Conservation (phyloP, 2,797 vertebrate genomes). For the Rousettus madagascariensis region DNA sequence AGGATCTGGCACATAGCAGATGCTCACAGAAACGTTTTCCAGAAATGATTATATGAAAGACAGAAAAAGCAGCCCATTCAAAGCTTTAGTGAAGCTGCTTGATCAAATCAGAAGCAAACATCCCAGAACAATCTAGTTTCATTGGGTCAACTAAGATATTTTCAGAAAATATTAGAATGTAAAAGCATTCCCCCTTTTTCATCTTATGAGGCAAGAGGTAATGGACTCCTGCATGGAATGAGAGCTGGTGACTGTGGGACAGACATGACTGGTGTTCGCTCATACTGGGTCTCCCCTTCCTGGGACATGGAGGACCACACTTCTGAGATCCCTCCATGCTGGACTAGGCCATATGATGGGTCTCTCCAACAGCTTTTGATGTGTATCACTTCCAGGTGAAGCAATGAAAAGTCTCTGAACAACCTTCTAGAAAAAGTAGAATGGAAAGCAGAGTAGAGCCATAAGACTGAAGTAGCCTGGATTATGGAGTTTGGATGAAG, state of each 20-base stretch:
- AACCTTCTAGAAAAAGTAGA: not conserved
- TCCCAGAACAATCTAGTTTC: not conserved
- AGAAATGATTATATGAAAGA: not conserved
- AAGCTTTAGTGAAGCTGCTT: not conserved
- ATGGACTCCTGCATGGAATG: not conserved
- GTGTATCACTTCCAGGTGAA: not conserved
- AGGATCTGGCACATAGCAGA: not conserved
- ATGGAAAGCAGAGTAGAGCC: not conserved
- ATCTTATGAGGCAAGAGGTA: not conserved
- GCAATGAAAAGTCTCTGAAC: not conserved
- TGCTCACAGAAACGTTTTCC: not conserved
- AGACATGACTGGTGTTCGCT: not conserved
- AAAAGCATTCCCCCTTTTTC: not conserved
- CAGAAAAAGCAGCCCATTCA: not conserved
- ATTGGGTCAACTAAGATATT: not conserved
- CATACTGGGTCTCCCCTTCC: too few relatives aligned
- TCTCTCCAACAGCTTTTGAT: not conserved
- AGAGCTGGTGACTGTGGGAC: not conserved
- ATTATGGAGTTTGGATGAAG: not conserved
- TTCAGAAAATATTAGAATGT: not conserved
- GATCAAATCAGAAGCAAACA: not conserved
- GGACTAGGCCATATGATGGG: accelerated
- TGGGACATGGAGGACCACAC: not conserved
- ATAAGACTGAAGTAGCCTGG: not conserved
- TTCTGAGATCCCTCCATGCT: not conserved